Base-by-base conservation (phyloP, 1,140 invertebrate species). In the Protaetia brevitarsis region DNA sequence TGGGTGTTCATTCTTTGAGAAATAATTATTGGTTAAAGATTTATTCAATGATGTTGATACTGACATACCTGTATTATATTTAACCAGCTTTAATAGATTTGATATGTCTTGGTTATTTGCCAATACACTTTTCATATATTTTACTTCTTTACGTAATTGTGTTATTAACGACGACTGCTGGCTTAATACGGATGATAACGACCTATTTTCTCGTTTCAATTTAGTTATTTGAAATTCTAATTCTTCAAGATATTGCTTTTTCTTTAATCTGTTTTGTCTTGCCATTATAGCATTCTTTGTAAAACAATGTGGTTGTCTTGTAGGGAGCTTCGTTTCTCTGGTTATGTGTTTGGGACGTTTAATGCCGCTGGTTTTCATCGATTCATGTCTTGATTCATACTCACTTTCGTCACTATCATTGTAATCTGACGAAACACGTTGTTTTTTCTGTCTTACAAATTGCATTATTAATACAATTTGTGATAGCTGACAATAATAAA, bases 211-310 rank as follows among this genome's bases (percentile, higher is more conserved):
- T 11, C 72, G 70, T 16, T 79, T 79, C 23, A 80, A 76, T 23
- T 75, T 67, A 0, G 73, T 65, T 0, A 85, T 66, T 66, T 82
- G 80, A n/a, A 74, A 79, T 68, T 86, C 84, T 2, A 86, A 77
- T 34, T 77, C 79, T 61, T 84, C 78, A 4, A 86, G 57, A 62
- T 86, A 82, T 11, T 81, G 77, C 68, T 86, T 87, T 63, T 87
- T 86, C 1, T 78, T 80, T 3, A 81, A 79, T 5, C 85, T 77
- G 71, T 86, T 86, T 66, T 84, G 82, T 2, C 85, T 74, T 2
- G 85, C 85, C 78, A 85, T 82, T 27, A 84, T 64, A 0, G 85
- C 85, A 71, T 86, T 87, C 66, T 70, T 72, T 10, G 73, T 71
- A 21, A 69, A 75, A 63, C 71, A 73, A 69, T 71, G 76, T 28